Evolutionary conservation across 2,797 vertebrate genomes (phyloP).

Genomic region (Zalophus californianus): DNA sequence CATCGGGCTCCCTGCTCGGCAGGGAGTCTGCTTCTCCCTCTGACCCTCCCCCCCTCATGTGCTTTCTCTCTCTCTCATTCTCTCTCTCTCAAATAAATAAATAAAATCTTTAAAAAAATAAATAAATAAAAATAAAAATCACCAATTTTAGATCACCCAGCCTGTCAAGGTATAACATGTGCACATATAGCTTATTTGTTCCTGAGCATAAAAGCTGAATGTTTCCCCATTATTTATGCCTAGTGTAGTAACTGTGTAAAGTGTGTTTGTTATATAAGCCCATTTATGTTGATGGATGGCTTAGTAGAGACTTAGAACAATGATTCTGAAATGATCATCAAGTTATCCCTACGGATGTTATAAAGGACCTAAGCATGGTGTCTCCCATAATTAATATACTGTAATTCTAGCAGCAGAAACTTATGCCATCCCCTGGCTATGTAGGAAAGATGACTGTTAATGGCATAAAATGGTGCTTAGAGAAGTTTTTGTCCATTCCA

Average conservation of each 20-base stretch:
- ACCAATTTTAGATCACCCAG: background rate
- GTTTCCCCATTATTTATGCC: background rate
- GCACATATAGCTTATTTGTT: background rate
- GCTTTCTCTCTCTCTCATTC: too few species aligned
- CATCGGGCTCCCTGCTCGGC: too few species aligned
- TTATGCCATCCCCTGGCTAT: background rate
- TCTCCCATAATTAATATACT: background rate
- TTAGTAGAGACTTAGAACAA: slow-evolving; percentile 3
- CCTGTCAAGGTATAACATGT: background rate
- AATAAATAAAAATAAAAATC: background rate
- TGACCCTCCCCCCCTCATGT: too few species aligned
- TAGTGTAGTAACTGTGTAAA: background rate
- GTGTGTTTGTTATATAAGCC: background rate
- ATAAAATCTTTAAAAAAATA: too few species aligned
- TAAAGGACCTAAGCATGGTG: background rate
- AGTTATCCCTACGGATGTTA: background rate
- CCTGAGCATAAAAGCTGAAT: background rate
- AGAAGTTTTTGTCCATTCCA: background rate
- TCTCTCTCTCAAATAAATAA: too few species aligned
- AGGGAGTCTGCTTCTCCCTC: too few species aligned
- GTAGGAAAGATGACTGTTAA: background rate
- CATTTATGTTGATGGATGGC: background rate
- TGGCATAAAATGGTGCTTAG: background rate
- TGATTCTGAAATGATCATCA: slow-evolving; percentile 13
- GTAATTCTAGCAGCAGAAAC: background rate